Evolutionary conservation across 1,140 invertebrate species (phyloP).

Genomic region (Bombus terrestris): DNA sequence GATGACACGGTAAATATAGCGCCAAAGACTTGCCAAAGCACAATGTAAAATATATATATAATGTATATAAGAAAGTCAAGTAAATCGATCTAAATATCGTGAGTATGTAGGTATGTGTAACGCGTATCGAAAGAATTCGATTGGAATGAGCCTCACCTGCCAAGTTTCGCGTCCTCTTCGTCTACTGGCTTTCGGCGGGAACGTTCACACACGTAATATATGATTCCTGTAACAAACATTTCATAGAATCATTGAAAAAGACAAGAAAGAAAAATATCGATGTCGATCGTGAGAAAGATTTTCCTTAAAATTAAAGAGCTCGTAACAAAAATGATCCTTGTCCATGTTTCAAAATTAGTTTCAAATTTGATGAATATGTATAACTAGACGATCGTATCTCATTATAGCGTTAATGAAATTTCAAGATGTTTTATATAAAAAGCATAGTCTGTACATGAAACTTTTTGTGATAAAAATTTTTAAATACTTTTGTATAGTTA

Average conservation of each 20-base stretch:
- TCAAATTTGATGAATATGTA: too few relatives aligned
- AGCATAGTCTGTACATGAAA: too few relatives aligned
- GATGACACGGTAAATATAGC: constrained; percentile 77
- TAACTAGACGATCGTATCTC: too few relatives aligned
- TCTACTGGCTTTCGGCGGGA: constrained; percentile 86
- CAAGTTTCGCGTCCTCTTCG: constrained; percentile 91
- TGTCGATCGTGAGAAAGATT: not conserved
- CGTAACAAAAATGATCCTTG: too few relatives aligned
- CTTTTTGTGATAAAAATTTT: too few relatives aligned
- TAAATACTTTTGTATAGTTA: too few relatives aligned
- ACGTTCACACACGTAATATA: constrained; percentile 88
- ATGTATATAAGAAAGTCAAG: constrained; percentile 50
- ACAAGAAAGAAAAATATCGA: not conserved
- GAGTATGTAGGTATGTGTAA: constrained; percentile 43
- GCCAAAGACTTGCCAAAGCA: constrained; percentile 82
- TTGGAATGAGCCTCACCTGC: constrained; percentile 85
- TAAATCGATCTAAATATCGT: constrained; percentile 40
- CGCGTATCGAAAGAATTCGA: not conserved
- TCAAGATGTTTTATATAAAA: too few relatives aligned
- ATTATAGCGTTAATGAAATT: too few relatives aligned
- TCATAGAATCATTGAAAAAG: not conserved
- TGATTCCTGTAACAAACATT: constrained; percentile 84
- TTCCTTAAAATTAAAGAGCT: not conserved
- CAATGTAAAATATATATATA: constrained; percentile 69
- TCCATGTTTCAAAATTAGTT: too few relatives aligned